Percentiles rank a stretch among this genome's conserved stretches.
phyloP scores from a whole-genome alignment of 2,888 invertebrate species.

The Troides helena region DNA sequence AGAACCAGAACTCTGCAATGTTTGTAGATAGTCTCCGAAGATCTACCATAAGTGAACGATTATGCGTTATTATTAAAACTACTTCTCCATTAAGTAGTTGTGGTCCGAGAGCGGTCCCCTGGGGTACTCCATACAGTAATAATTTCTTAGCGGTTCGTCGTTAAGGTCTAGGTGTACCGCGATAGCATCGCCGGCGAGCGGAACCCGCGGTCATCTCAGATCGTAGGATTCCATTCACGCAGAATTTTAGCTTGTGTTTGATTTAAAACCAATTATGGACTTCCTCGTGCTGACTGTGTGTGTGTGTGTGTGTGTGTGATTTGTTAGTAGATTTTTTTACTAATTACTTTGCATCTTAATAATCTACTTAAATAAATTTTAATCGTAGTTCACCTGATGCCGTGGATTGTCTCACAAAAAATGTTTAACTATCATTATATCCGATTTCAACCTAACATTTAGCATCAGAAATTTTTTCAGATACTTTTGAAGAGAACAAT shows the following conservation, averaged over 20 bases:
- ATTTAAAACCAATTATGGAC: constrained; percentile 80
- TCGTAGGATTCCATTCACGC: constrained; percentile 77
- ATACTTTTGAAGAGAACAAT: no score
- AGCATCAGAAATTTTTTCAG: no score
- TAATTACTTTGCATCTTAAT: not conserved
- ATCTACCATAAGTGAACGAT: no score
- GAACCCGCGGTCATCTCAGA: constrained; percentile 76
- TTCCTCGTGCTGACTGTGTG: constrained; percentile 63
- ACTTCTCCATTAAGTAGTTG: not conserved
- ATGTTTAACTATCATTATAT: no score
- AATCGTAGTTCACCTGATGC: no score
- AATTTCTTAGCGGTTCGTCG: constrained; percentile 31
- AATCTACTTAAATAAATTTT: no score
- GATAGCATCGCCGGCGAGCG: constrained; percentile 68
- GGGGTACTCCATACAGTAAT: constrained; percentile 5
- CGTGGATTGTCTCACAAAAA: no score
- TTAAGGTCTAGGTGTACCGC: constrained; percentile 67
- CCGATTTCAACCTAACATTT: no score
- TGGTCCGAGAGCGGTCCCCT: not conserved
- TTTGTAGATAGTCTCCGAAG: no score
- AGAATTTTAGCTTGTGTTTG: constrained; percentile 76
- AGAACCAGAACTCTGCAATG: no score
- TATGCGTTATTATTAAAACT: no score
- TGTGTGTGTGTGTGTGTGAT: constrained; percentile 15
- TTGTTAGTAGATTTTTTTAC: not conserved